phyloP scores from a whole-genome alignment of 2,888 invertebrate genomes.

The Nomada ferruginata region DNA sequence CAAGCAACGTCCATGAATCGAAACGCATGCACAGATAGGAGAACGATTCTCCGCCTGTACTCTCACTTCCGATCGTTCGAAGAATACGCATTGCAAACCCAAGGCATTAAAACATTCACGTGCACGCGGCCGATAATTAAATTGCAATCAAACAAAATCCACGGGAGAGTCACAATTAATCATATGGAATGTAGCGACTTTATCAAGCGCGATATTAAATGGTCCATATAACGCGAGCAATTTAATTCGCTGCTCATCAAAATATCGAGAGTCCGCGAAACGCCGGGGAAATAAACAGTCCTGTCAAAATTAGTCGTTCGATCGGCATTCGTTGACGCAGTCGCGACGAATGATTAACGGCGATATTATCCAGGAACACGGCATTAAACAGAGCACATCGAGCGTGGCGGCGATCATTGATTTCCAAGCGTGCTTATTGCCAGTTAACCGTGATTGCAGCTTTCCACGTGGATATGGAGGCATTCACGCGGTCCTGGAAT shows the following conservation, averaged over 20 bases:
- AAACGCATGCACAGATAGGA: too few species aligned
- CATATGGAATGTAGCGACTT: too few species aligned
- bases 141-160: too few species aligned
- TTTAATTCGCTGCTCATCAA: neutral
- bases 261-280: conserved; percentile 8
- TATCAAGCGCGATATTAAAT: too few species aligned
- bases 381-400: conserved; percentile 44
- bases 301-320: conserved; percentile 7
- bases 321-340: conserved; percentile 5
- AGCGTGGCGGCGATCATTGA: conserved; percentile 47
- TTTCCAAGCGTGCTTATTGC: conserved; percentile 58
- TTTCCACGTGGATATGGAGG: conserved; percentile 46
- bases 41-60: too few species aligned
- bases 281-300: neutral
- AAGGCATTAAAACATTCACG: too few species aligned
- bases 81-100: too few species aligned
- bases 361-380: conserved; percentile 57
- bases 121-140: too few species aligned
- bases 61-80: too few species aligned
- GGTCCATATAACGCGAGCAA: too few species aligned
- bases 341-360: conserved; percentile 44
- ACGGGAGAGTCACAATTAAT: too few species aligned
- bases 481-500: conserved; percentile 32
- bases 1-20: too few species aligned
- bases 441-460: conserved; percentile 56